These are phyloP conservation scores for Pocota personata DNA, from an alignment of 2,888 invertebrate species.

Conservation along the genomic window DNA sequence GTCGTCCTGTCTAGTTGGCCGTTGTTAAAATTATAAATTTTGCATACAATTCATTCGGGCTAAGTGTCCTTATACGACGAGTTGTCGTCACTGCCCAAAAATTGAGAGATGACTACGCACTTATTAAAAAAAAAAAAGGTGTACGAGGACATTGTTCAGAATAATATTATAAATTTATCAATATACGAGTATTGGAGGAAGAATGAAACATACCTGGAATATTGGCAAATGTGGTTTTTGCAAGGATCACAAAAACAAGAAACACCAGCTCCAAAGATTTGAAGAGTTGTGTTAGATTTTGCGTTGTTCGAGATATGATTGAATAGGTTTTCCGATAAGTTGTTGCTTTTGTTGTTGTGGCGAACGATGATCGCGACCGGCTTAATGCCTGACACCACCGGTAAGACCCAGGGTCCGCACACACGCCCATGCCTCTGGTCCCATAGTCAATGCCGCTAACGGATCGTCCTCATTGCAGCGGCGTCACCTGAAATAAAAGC, in stretches of 20 bases:
- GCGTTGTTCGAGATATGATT: conserved; percentile 73
- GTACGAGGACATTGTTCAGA: no score
- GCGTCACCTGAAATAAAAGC: conserved; percentile 83
- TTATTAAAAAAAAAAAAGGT: neutral
- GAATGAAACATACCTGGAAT: conserved; percentile 80
- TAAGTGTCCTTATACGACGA: conserved; percentile 21
- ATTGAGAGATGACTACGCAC: conserved; percentile 61
- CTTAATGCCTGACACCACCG: conserved; percentile 86
- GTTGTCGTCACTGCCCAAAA: conserved; percentile 74
- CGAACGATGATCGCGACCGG: conserved; percentile 85
- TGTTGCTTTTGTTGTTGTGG: conserved; percentile 78
- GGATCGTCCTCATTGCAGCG: conserved; percentile 90
- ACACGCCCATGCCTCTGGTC: conserved; percentile 96
- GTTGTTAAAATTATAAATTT: conserved; percentile 48
- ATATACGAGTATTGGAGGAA: neutral
- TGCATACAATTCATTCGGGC: conserved; percentile 30
- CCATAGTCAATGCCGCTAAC: conserved; percentile 91
- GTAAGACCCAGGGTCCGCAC: conserved; percentile 91
- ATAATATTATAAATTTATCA: no score
- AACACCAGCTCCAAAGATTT: conserved; percentile 78
- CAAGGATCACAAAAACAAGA: conserved; percentile 79
- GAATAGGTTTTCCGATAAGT: conserved; percentile 57
- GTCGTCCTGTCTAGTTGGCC: conserved; percentile 1
- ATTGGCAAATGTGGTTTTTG: conserved; percentile 81
- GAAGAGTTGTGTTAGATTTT: conserved; percentile 75